Evolutionary conservation across 2,888 invertebrate genomes (phyloP).

Genomic region (Conus canariensis): DNA sequence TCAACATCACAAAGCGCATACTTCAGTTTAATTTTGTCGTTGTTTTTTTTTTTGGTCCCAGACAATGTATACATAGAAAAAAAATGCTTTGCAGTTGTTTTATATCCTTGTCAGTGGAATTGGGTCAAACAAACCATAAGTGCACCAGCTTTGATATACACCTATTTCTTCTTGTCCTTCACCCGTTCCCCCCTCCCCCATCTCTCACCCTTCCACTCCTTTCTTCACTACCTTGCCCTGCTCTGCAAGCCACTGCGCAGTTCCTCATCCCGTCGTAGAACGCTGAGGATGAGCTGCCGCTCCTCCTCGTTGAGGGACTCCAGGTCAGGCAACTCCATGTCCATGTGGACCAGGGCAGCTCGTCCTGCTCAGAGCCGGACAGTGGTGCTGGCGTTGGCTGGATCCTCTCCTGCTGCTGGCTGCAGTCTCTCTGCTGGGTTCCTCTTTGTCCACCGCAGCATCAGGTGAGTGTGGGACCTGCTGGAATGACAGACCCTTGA

Average conservation of each 20-base stretch:
- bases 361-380: background rate
- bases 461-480: background rate
- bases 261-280: constrained; percentile 34
- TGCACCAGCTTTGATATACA: no score
- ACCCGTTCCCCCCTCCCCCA: background rate
- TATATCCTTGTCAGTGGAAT: no score
- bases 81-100: no score
- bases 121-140: no score
- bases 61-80: no score
- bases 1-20: no score
- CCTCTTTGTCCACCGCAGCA: background rate
- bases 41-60: no score
- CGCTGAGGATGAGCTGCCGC: constrained; percentile 26
- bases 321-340: constrained; percentile 19
- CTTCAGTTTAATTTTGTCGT: no score
- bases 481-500: background rate
- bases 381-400: no score
- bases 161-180: background rate
- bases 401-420: background rate
- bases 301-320: constrained; percentile 27
- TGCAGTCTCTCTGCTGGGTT: background rate
- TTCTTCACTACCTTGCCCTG: background rate
- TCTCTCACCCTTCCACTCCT: background rate
- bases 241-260: background rate
- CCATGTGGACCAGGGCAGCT: background rate